phyloP scores from a whole-genome alignment of 2,888 invertebrate genomes.

The Acronicta aceris region DNA sequence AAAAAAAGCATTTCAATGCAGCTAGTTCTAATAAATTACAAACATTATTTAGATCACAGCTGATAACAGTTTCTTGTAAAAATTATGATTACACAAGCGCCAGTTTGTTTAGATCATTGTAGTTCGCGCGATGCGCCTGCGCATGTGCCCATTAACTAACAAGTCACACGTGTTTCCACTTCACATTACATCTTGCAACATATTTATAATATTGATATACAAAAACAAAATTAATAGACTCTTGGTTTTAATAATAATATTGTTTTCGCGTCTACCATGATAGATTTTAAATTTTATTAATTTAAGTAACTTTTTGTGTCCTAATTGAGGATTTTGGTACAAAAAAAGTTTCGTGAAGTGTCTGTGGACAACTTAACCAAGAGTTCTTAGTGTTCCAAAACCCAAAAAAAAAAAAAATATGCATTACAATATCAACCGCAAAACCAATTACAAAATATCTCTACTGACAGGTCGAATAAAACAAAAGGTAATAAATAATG shows the following conservation, averaged over 20 bases:
- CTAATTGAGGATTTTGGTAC: too few species aligned
- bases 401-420: not conserved
- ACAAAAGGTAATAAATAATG: slow-evolving; percentile 7
- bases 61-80: not conserved
- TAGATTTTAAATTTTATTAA: not conserved
- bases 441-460: slow-evolving; percentile 1
- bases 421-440: not conserved
- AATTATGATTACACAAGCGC: slow-evolving; percentile 40
- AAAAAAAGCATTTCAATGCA: too few species aligned
- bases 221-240: not conserved
- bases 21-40: too few species aligned
- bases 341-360: too few species aligned
- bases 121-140: slow-evolving; percentile 54
- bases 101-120: slow-evolving; percentile 63
- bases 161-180: slow-evolving; percentile 56
- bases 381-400: too few species aligned
- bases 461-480: not conserved
- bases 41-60: too few species aligned
- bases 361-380: too few species aligned
- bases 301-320: too few species aligned
- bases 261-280: not conserved
- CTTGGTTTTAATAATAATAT: not conserved
- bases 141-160: slow-evolving; percentile 43
- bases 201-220: not conserved
- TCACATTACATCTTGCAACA: slow-evolving; percentile 13